Conservation (phyloP, 2,113 vertebrate genomes). For the Heterochromis multidens region DNA sequence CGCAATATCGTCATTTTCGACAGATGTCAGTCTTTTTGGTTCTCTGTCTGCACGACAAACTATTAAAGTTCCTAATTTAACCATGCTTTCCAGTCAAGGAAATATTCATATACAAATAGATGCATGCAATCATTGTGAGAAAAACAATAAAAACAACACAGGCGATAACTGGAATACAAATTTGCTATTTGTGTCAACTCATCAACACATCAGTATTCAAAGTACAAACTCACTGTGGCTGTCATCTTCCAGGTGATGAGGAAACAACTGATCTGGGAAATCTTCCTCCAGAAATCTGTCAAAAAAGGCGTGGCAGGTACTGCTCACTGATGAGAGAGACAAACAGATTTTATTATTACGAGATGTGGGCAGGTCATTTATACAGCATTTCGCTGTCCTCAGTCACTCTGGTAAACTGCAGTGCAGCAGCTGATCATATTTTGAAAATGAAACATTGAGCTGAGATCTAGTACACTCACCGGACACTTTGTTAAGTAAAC, state of each 20-base stretch:
- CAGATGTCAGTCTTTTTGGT: background rate
- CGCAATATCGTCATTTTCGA: background rate
- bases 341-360: background rate
- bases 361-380: background rate
- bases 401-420: background rate
- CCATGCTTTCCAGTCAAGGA: background rate
- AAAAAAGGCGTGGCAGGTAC: conserved; percentile 51
- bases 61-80: background rate
- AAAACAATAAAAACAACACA: background rate
- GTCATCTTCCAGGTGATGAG: conserved; percentile 41
- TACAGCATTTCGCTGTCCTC: background rate
- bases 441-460: background rate
- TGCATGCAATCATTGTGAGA: background rate
- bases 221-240: conserved; percentile 44
- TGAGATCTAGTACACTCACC: background rate
- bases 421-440: background rate
- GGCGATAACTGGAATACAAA: background rate
- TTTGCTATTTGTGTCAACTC: background rate
- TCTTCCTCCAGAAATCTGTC: conserved; percentile 53
- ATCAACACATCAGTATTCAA: background rate
- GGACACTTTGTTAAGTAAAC: no score
- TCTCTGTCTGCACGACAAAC: background rate
- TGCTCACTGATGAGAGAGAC: conserved; percentile 56
- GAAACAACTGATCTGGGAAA: conserved; percentile 29
- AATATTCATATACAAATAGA: background rate